phyloP scores from a whole-genome alignment of 37 sponge, comb jelly and placozoan genomes.

The Beroe forskalii region DNA sequence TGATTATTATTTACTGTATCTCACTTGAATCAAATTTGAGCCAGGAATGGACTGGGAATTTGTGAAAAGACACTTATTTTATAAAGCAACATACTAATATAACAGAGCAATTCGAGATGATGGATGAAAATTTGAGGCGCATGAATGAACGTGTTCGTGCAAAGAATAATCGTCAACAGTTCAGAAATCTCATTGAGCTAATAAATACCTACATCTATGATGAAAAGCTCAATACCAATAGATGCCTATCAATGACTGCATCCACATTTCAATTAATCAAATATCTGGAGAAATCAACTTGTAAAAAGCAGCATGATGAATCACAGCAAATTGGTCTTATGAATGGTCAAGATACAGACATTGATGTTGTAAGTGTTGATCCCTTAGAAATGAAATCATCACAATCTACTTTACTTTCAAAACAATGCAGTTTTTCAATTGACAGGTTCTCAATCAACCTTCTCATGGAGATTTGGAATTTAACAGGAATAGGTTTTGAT shows the following conservation, averaged over 20 bases:
- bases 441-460: conserved; percentile 18
- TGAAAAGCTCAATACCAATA: conserved; percentile 40
- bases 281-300: conserved; percentile 29
- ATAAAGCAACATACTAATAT: too few species aligned
- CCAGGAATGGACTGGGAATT: too few species aligned
- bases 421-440: conserved; percentile 15
- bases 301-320: conserved; percentile 22
- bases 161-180: conserved; percentile 38
- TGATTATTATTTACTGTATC: too few species aligned
- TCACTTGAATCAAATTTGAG: too few species aligned
- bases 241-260: conserved; percentile 37
- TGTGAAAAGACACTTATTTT: too few species aligned
- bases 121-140: neutral
- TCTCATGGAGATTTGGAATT: conserved; percentile 4
- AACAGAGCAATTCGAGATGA: neutral
- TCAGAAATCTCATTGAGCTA: conserved; percentile 8
- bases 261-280: conserved; percentile 7
- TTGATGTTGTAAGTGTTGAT: conserved; percentile 28
- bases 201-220: conserved; percentile 13
- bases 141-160: conserved; percentile 38
- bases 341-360: neutral
- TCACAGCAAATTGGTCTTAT: neutral
- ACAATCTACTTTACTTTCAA: neutral
- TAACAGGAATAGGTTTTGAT: conserved; percentile 27
- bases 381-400: neutral